Percentiles rank a stretch among this genome's conserved stretches.
These are phyloP conservation scores for Escarpia spicata DNA, from an alignment of 2,888 invertebrate genomes.

Conservation along the genomic window DNA sequence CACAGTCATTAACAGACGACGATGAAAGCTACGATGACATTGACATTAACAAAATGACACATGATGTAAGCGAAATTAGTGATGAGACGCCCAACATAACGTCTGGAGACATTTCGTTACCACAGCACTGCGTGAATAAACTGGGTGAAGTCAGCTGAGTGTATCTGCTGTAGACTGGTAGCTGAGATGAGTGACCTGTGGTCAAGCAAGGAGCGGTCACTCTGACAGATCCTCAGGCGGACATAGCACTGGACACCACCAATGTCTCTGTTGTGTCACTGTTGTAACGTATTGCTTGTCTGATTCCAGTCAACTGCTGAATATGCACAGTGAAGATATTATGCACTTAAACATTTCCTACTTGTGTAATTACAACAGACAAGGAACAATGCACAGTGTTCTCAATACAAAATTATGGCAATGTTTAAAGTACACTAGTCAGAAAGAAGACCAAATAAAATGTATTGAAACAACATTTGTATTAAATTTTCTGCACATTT, in stretches of 20 bases:
- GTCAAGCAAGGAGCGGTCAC: neutral
- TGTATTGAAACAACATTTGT: neutral
- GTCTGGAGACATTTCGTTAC: neutral
- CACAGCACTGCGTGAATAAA: neutral
- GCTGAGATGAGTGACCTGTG: neutral
- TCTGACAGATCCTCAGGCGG: neutral
- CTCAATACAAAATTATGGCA: neutral
- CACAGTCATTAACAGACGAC: neutral
- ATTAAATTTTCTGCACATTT: neutral
- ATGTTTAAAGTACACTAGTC: neutral
- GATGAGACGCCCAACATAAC: neutral
- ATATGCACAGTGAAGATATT: no score
- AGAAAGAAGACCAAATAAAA: neutral
- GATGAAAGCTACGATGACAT: neutral
- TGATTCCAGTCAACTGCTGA: no score
- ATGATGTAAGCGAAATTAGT: neutral
- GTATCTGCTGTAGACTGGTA: neutral
- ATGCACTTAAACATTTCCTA: neutral
- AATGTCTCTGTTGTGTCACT: no score
- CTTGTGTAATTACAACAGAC: neutral
- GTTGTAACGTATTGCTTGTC: no score
- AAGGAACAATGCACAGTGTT: neutral
- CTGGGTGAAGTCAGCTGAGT: neutral
- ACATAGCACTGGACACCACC: neutral
- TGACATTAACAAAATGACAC: neutral